Conservation (phyloP, 2,113 vertebrate species). For the Atrichornis clamosus region DNA sequence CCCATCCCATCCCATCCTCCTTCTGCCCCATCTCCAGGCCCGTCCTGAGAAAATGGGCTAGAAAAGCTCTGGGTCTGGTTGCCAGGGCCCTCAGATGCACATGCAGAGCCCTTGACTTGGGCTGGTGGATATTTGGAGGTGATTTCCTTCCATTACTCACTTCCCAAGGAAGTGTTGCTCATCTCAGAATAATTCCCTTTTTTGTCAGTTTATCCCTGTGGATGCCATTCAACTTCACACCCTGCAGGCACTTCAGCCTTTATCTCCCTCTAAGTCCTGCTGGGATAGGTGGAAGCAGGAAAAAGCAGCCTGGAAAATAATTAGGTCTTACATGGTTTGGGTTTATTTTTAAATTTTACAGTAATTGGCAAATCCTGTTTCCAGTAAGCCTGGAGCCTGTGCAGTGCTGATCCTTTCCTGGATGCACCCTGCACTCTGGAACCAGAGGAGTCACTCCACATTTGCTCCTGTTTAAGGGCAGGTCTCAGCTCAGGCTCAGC, state of each 20-base stretch:
- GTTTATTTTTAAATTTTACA: conserved; percentile 41
- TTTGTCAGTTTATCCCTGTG: background rate
- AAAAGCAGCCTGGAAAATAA: conserved; percentile 44
- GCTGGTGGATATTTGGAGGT: background rate
- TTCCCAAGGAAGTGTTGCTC: conserved; percentile 6
- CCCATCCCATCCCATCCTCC: background rate
- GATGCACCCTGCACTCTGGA: background rate
- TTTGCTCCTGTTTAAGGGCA: background rate
- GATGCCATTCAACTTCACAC: background rate
- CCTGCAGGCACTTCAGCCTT: background rate
- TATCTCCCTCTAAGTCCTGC: background rate
- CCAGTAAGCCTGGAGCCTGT: background rate
- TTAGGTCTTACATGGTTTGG: background rate
- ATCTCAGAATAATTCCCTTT: background rate
- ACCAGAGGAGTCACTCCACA: background rate
- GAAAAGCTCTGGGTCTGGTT: background rate
- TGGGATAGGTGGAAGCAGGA: conserved; percentile 20
- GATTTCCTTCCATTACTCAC: conserved; percentile 1
- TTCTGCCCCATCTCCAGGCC: background rate
- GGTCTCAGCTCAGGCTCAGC: background rate
- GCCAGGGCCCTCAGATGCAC: background rate
- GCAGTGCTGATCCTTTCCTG: background rate
- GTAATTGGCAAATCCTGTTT: background rate
- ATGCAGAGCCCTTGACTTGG: background rate
- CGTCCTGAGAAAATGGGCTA: too few relatives aligned